Evolutionary conservation across 2,113 vertebrate genomes (phyloP), one percentile per base, ranked within the genome.

Genomic region (Archocentrus centrarchus): DNA sequence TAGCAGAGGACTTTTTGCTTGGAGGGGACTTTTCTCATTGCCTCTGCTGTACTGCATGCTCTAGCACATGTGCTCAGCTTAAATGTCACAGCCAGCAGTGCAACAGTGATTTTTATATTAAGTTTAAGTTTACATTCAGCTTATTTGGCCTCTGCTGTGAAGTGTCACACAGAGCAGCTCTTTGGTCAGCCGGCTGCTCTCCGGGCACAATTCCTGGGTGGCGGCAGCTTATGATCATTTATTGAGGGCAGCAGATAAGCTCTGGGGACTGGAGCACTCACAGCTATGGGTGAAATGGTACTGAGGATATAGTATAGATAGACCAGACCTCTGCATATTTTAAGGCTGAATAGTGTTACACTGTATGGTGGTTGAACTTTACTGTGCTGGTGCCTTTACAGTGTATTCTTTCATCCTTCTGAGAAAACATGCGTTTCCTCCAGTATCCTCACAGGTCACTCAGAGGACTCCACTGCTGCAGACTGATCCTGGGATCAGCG

Each of bases 211-310:
- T 41, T 41, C 20, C 11, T 44, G 11, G 41, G 41, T 11, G 41
- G 41, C 35, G 22, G 35, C 62, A 41, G n/a, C 35, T 41, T 64
- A 0, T 39, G 13, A 0, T 63, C 61, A 63, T 41, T 64, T 13
- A 44, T 44, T 44, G 3, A 22, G 62, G 62, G 1, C 35, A 64
- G 35, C 11, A 14, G 39, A 5, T 41, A 8, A 0, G 35, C 39
- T 11, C n/a, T 5, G 37, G 15, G 41, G 18, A 35, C 17, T 0
- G 32, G 30, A 62, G 1, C 18, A 0, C 20, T 1, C 3, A 64
- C 1, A 64, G 6, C 2, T 41, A 41, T 41, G 20, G n/a, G 62
- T 22, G 35, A 39, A 22, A 41, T 11, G n/a, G 35, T 22, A 41
- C 35, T 39, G 11, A 41, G 20, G 22, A 41, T 22, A 63, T 1